Evolutionary conservation across 2,113 vertebrate species (phyloP).

Genomic region (Tetrax tetrax): DNA sequence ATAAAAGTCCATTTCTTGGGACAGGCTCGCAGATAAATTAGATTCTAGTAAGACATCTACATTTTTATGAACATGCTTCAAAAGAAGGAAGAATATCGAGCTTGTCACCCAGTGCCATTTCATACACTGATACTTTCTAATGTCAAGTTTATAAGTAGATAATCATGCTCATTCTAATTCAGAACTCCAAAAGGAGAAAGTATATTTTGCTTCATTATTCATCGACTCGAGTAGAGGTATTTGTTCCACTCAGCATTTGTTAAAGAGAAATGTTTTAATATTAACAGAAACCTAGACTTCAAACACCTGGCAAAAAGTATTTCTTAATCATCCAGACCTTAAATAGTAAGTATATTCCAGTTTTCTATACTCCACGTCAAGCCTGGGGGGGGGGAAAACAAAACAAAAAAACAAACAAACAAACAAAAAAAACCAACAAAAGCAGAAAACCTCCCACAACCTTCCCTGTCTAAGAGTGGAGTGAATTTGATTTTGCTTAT

Average conservation of each 20-base stretch:
- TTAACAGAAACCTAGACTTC: not conserved
- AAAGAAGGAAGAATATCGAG: not conserved
- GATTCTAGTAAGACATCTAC: not conserved
- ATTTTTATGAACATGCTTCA: not conserved
- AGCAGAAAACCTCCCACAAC: not conserved
- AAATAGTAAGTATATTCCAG: not conserved
- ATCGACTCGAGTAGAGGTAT: not conserved
- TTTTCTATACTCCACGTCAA: not conserved
- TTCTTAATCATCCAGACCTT: not conserved
- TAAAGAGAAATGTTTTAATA: not conserved
- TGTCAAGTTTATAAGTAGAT: not conserved
- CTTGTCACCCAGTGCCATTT: not conserved
- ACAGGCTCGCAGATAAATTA: not conserved
- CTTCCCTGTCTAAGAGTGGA: not conserved
- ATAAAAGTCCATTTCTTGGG: not conserved
- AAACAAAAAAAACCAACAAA: too few relatives aligned
- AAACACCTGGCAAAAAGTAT: not conserved
- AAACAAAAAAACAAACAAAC: not conserved
- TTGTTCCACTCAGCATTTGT: not conserved
- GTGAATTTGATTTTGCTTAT: not conserved
- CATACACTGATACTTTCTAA: not conserved
- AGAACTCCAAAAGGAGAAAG: not conserved
- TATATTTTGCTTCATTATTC: not conserved
- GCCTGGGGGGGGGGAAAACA: too few relatives aligned
- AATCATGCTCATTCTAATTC: not conserved